A percentile compares a stretch with the other conserved stretches of the same genome.
Evolutionary conservation across 2,888 invertebrate species (phyloP).

Genomic region (Papilio demoleus): DNA sequence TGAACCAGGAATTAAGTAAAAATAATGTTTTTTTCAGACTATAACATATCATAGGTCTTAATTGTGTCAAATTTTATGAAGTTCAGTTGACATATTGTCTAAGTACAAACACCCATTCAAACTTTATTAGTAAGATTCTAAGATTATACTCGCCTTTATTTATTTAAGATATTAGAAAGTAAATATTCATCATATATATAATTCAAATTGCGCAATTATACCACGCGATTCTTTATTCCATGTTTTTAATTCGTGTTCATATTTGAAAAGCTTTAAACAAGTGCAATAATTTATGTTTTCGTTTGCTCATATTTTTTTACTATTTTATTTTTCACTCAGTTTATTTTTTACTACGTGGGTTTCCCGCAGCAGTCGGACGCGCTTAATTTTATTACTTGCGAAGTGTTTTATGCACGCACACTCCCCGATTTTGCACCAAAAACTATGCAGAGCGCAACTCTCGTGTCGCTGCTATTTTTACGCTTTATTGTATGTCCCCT

Average conservation of each 20-base stretch:
- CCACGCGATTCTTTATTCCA: not conserved
- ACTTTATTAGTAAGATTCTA: too few species aligned
- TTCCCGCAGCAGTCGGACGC: conserved; percentile 25
- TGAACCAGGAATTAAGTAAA: too few species aligned
- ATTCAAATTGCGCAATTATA: not conserved
- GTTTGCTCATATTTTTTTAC: conserved; percentile 30
- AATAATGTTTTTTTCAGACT: too few species aligned
- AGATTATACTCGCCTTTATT: too few species aligned
- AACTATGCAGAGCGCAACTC: conserved; percentile 11
- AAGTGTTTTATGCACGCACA: conserved; percentile 35
- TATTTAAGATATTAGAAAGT: too few species aligned
- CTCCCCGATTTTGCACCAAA: conserved; percentile 22
- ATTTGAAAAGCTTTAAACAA: conserved; percentile 24
- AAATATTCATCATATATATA: too few species aligned
- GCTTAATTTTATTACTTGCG: conserved; percentile 34
- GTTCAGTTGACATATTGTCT: too few species aligned
- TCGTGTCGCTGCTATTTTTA: conserved; percentile 13
- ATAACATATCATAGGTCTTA: too few species aligned
- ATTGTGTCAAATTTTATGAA: too few species aligned
- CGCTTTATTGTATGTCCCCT: conserved; percentile 9
- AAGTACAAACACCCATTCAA: too few species aligned
- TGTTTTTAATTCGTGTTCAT: conserved; percentile 6
- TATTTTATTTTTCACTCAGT: not conserved
- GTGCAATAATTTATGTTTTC: conserved; percentile 27
- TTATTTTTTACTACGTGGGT: conserved; percentile 35